Base-by-base conservation (phyloP, 30 jellyfish, hydroid and myxozoan species). In the Morbakka virulenta region DNA sequence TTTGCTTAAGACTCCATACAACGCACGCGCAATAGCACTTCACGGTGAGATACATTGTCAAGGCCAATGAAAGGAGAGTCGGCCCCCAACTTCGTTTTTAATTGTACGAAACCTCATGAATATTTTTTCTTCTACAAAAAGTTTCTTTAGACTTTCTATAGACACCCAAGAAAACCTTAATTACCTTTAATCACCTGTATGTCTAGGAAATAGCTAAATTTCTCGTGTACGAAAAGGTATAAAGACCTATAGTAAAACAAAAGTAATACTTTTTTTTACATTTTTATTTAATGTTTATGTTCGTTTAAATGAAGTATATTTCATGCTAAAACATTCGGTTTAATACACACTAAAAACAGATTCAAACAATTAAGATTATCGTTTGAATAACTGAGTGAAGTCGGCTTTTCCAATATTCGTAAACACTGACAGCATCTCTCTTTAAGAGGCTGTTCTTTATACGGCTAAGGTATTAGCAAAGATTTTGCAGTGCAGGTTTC, bases 21-120 rank as follows among this genome's bases (percentile, higher is more conserved):
- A 91, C 96, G 96, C 96, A 86, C 78, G 96, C 91, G 96, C 86
- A 32, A 35, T 25, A 20, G 29, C 28, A 70, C 21, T 78, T 52
- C 88, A 52, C 80, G 81, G 85, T 64, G 96, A 27, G 96, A 36
- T 3, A 14, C 62, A 86, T 86, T 86, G 96, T 86, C 35, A 34
- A 49, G 50, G 74, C 22, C n/a, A 23, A 63, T 62, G 89, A 76
- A 77, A 47, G 62, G 87, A 86, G 64, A 66, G 68, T 51, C 83
- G 88, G 83, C 90, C 96, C 91, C 95, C 96, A 41, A 70, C 91
- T 22, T 61, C 68, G 90, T 26, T 52, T 23, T 53, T 69, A 68
- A 83, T 83, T 83, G 94, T 83, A 65, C 24, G 74, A 36, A 36
- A 41, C 78, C 64, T 26, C 35, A 80, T 77, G 80, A 83, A 72